These are phyloP conservation scores for Pseudoips prasinana DNA, from an alignment of 2,888 invertebrate species.

Conservation along the genomic window DNA sequence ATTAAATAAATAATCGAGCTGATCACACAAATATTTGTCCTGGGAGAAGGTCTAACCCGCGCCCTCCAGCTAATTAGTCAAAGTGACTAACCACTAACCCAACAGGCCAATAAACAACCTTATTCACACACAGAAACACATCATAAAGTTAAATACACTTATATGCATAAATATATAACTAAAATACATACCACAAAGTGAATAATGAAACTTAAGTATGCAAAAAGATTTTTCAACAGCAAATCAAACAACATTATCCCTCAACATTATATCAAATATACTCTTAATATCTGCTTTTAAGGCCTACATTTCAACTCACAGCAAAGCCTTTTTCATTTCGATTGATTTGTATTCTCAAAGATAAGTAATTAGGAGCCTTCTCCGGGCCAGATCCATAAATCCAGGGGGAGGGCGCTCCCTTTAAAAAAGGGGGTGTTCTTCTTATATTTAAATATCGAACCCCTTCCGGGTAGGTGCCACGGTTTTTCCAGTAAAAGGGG, in stretches of 20 bases:
- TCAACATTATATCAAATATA: slow-evolving; percentile 7
- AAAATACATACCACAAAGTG: no score
- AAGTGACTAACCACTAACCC: no score
- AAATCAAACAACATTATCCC: slow-evolving; percentile 3
- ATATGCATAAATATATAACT: no score
- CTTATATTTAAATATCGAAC: slow-evolving; percentile 83
- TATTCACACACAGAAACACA: no score
- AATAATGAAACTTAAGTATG: no score
- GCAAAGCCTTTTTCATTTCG: slow-evolving; percentile 47
- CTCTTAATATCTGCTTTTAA: slow-evolving; percentile 8
- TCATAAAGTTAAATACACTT: no score
- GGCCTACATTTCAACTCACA: not conserved
- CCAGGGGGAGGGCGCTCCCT: slow-evolving; percentile 58
- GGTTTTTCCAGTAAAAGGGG: slow-evolving; percentile 82
- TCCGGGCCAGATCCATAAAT: slow-evolving; percentile 80
- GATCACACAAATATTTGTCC: no score
- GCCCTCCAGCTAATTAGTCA: no score
- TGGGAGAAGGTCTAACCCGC: no score
- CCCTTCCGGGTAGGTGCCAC: slow-evolving; percentile 82
- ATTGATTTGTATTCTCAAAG: slow-evolving; percentile 80
- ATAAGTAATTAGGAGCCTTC: slow-evolving; percentile 79
- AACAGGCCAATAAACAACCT: no score
- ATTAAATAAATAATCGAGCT: no score
- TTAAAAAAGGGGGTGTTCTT: slow-evolving; percentile 80
- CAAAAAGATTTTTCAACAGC: no score